phyloP scores from a whole-genome alignment of 1,140 invertebrate species.

The Drosophila orosa region DNA sequence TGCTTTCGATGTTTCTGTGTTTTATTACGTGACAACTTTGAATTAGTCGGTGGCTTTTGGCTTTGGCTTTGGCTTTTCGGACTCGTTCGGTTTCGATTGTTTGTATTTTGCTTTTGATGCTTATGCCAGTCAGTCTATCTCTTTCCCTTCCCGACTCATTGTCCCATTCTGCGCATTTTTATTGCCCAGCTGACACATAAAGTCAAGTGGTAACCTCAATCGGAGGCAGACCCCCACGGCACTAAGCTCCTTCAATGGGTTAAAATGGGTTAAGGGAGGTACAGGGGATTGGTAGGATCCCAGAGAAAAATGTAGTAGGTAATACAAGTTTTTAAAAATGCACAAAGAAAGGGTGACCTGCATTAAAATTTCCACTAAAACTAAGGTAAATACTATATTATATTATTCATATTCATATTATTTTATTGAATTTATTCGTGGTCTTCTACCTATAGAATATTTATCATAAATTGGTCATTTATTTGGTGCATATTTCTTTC shows the following conservation, averaged over 20 bases:
- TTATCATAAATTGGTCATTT: not conserved
- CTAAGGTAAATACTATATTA: not conserved
- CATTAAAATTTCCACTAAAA: not conserved
- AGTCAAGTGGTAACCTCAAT: slow-evolving; percentile 35
- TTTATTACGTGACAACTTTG: slow-evolving; percentile 80
- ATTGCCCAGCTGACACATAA: slow-evolving; percentile 61
- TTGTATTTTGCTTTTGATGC: slow-evolving; percentile 59
- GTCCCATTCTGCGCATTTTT: slow-evolving; percentile 47
- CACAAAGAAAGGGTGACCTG: not conserved
- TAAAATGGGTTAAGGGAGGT: slow-evolving; percentile 4
- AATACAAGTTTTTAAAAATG: not conserved
- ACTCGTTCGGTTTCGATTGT: slow-evolving; percentile 31
- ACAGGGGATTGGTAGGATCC: too few species aligned
- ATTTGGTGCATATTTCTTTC: not conserved
- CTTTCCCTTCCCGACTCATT: not conserved
- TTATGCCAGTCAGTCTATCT: slow-evolving; percentile 16
- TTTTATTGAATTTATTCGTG: not conserved
- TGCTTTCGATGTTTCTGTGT: slow-evolving; percentile 54
- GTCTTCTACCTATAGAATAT: not conserved
- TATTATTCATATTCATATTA: not conserved
- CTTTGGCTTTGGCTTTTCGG: slow-evolving; percentile 8
- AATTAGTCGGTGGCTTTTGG: slow-evolving; percentile 63
- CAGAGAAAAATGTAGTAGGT: not conserved
- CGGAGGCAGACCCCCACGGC: slow-evolving; percentile 8
- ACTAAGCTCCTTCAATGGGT: not conserved